Evolutionary conservation across 53 echinoderm and acorn worm species (phyloP), one percentile per base, ranked within the genome.

Genomic region (Pentamera pediparva): DNA sequence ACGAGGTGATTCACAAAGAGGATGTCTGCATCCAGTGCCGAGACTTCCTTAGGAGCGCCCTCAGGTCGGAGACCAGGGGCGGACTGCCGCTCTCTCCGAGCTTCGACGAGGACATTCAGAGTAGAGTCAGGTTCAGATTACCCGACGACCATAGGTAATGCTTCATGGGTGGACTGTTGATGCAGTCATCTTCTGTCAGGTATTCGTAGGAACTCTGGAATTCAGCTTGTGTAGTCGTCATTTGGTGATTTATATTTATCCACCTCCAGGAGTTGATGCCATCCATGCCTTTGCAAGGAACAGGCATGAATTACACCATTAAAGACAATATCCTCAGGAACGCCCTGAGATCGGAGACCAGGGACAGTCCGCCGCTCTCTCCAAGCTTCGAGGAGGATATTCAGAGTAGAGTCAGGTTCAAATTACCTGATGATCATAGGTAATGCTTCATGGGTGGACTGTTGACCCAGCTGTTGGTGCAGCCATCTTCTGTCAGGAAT

Each of bases 1-100:
- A 35, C 2, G 32, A 70, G 17, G 49, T 30, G 6, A 18, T 79
- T 21, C 82, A 61, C 35, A 65, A 70, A 38, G 94, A 93, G 37
- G 84, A 80, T 43, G 86, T 93, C 37, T 93, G 94, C 75, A 83
- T 80, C 21, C 84, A 87, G 82, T 93, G 94, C 61, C 69, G 82
- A 25, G 90, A 87, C 45, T 90, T 93, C 43, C 87, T 93, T 47
- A 74, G 79, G 24, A 75, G 87, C 62, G 82, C 81, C 12, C 75
- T 89, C 31, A 53, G 72, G 50, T 61, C 83, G 40, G 31, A 21
- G 38, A 36, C 70, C 28, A 37, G 61, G 51, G 45, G 38, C 61
- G 49, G 58, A 18, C 32, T 70, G 3, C 71, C 71, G n/a, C 48
- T 52, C 30, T 70, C 71, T 33, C 71, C 71, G 4, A 70, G 71